Conservation (phyloP, 2,888 invertebrate species). For the Dermolepida albohirtum region DNA sequence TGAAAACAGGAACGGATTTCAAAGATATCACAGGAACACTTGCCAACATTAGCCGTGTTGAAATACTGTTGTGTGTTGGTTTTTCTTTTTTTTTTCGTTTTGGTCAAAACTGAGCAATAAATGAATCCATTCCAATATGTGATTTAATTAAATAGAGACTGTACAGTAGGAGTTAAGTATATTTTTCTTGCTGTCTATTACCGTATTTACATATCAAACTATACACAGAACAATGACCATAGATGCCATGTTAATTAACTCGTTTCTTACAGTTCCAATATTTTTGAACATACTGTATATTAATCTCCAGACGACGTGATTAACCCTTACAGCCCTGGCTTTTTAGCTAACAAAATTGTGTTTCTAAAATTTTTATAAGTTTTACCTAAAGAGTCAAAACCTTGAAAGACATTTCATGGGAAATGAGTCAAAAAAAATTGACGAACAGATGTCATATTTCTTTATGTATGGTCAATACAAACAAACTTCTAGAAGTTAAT, state of each 20-base stretch:
- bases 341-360: background rate
- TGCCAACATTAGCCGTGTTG: constrained; percentile 57
- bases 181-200: constrained; percentile 44
- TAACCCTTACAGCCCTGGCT: too few species aligned
- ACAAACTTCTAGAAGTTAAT: too few species aligned
- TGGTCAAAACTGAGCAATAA: constrained; percentile 51
- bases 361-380: too few species aligned
- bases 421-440: too few species aligned
- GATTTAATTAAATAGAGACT: constrained; percentile 62
- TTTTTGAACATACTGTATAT: too few species aligned
- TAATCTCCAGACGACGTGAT: too few species aligned
- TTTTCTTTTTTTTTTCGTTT: constrained; percentile 46
- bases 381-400: too few species aligned
- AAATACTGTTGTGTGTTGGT: constrained; percentile 35
- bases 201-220: constrained; percentile 19
- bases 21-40: constrained; percentile 59
- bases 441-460: too few species aligned
- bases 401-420: too few species aligned
- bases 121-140: constrained; percentile 66
- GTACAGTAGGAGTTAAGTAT: constrained; percentile 60
- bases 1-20: constrained; percentile 61
- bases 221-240: background rate
- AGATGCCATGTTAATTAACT: too few species aligned
- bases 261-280: too few species aligned
- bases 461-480: too few species aligned